phyloP scores from a whole-genome alignment of 2,113 vertebrate species.

The Protobothrops flavoviridis region DNA sequence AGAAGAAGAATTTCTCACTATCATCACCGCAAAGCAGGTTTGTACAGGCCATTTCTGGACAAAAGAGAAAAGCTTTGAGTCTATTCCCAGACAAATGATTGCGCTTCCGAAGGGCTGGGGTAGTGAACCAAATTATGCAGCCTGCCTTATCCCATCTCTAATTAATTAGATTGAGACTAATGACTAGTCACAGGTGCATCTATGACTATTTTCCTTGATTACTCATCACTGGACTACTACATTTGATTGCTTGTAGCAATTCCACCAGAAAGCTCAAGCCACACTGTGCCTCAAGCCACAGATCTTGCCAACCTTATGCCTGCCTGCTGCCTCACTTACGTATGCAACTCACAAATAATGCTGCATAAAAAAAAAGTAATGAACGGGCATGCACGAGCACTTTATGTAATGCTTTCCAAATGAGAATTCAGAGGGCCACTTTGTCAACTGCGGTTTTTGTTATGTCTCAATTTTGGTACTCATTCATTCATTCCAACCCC shows the following conservation, averaged over 20 bases:
- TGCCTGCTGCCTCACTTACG: not conserved
- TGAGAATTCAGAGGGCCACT: not conserved
- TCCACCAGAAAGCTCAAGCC: not conserved
- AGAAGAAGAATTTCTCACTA: not conserved
- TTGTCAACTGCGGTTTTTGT: not conserved
- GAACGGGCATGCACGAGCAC: not conserved
- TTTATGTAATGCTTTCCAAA: not conserved
- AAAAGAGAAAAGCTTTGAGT: not conserved
- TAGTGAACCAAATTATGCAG: not conserved
- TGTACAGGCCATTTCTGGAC: not conserved
- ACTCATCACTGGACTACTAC: not conserved
- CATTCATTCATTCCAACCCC: not conserved
- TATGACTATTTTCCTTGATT: conserved; percentile 1
- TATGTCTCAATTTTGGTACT: not conserved
- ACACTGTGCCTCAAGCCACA: not conserved
- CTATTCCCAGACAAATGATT: not conserved
- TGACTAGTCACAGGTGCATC: not conserved
- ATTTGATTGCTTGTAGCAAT: not conserved
- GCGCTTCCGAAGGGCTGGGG: not conserved
- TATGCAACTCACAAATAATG: not conserved
- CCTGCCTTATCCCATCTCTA: not conserved
- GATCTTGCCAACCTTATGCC: not conserved
- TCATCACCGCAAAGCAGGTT: not conserved
- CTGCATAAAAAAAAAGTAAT: not conserved
- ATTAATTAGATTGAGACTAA: conserved; percentile 5